Evolutionary conservation across 2,113 vertebrate genomes (phyloP).

Genomic region (Desmodus rotundus): DNA sequence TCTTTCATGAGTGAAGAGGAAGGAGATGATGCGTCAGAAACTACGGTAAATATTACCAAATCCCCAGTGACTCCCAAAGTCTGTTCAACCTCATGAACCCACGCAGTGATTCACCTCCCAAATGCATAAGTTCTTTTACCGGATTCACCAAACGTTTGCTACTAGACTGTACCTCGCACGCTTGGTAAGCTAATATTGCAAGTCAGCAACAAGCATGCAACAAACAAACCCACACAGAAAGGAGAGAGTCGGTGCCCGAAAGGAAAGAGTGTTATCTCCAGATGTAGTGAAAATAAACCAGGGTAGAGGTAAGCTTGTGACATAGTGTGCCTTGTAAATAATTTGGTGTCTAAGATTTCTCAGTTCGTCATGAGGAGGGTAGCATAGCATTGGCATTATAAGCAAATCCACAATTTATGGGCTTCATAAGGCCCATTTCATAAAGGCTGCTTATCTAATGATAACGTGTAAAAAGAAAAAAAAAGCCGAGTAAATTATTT

Average conservation of each 20-base stretch:
- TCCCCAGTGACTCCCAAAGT: background rate
- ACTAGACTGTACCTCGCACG: rapidly evolving
- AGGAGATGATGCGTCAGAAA: slow-evolving; percentile 19
- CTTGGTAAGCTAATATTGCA: background rate
- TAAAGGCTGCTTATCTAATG: background rate
- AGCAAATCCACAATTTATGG: background rate
- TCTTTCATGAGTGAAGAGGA: background rate
- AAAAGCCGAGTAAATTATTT: background rate
- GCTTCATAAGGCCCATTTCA: background rate
- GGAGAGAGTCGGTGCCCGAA: background rate
- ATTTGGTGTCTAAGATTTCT: background rate
- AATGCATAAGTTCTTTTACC: background rate
- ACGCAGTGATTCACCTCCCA: background rate
- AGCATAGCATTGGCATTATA: background rate
- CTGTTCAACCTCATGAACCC: background rate
- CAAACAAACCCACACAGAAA: background rate
- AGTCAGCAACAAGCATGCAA: background rate
- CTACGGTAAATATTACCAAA: background rate
- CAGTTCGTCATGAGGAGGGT: background rate
- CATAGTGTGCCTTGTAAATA: background rate
- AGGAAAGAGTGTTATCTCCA: background rate
- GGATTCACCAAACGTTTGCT: background rate
- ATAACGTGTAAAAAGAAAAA: background rate
- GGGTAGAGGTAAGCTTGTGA: background rate
- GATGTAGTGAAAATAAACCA: background rate